Base-by-base conservation (phyloP, 2,113 vertebrate genomes). In the Odocoileus virginianus region DNA sequence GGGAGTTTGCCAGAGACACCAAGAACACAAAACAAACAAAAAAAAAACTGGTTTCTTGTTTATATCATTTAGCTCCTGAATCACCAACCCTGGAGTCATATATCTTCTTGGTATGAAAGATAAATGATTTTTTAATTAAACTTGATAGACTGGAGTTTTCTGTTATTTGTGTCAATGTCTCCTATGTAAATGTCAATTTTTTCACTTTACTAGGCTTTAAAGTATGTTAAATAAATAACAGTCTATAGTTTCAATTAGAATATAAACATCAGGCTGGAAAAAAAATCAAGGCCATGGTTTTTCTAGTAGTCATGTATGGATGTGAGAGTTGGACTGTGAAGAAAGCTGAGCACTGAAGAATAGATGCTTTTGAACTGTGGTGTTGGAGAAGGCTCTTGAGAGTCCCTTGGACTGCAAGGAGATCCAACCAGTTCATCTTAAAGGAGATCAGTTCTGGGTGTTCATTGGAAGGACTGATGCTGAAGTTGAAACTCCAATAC, bases 161-260 rank as follows among this genome's bases (percentile, higher is more conserved):
- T 96, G 50, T 60, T 40, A 58, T 55, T 58, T 87, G 40, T 61
- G 23, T 88, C 2, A 89, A 50, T 2, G 4, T 83, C 5, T 83
- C 25, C 30, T 45, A 87, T 14, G 33, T 54, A 45, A 21, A 67
- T 2, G 60, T 7, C n/a, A 21, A 1, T 33, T 67, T 64, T 60
- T 43, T 64, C 81, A 95, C 17, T 85, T 61, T 88, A 88, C 2
- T 45, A 50, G 0, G 61, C 7, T 0, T 13, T 88, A 52, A 95
- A 67, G 94, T 55, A 83, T 45, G 33, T 78, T 43, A 97, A 43
- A 28, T 67, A 57, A 93, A 97, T 67, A 96, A 95, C 94, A 92
- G 94, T 91, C 33, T 95, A 55, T 61, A 21, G 57, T 90, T 91
- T 88, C 11, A 95, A 23, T 28, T 28, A 40, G 12, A 89, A 95